These are phyloP conservation scores for Pagetopsis macropterus DNA, from an alignment of 2,797 vertebrate species.

Conservation along the genomic window DNA sequence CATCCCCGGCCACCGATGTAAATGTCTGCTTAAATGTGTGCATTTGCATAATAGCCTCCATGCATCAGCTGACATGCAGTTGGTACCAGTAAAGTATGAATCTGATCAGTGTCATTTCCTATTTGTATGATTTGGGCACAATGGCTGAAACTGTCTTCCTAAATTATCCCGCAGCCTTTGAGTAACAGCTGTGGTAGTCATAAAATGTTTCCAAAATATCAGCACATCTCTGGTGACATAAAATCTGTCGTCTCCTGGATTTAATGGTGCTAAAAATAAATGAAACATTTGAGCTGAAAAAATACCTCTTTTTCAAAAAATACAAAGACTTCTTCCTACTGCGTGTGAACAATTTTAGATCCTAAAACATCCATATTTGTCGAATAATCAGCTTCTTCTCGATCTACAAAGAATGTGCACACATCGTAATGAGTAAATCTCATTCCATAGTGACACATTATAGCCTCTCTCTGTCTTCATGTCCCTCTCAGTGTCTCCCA, in stretches of 20 bases:
- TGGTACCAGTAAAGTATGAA: slow-evolving; percentile 60
- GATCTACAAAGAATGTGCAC: slow-evolving; percentile 2
- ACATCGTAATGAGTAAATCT: slow-evolving; percentile 14
- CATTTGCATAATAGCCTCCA: slow-evolving; percentile 67
- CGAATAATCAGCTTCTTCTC: too few relatives aligned
- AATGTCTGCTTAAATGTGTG: slow-evolving; percentile 59
- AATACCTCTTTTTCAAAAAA: not conserved
- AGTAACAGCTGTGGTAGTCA: slow-evolving; percentile 37
- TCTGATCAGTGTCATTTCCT: slow-evolving; percentile 65
- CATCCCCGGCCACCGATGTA: slow-evolving; percentile 52
- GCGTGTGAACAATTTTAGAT: too few relatives aligned
- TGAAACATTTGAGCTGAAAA: slow-evolving; percentile 18
- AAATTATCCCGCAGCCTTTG: slow-evolving; percentile 47
- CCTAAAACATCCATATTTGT: too few relatives aligned
- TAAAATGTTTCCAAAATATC: slow-evolving; percentile 41
- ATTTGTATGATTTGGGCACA: slow-evolving; percentile 63
- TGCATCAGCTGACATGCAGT: slow-evolving; percentile 61
- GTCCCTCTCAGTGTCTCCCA: slow-evolving; percentile 6
- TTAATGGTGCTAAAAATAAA: slow-evolving; percentile 26
- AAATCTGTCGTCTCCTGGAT: slow-evolving; percentile 30
- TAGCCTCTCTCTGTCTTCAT: not conserved
- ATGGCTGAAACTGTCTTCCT: slow-evolving; percentile 43
- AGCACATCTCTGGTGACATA: slow-evolving; percentile 38
- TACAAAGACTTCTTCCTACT: too few relatives aligned
- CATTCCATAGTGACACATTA: not conserved